Conservation (phyloP, 2,797 vertebrate species). For the Rhodeus uyekii region DNA sequence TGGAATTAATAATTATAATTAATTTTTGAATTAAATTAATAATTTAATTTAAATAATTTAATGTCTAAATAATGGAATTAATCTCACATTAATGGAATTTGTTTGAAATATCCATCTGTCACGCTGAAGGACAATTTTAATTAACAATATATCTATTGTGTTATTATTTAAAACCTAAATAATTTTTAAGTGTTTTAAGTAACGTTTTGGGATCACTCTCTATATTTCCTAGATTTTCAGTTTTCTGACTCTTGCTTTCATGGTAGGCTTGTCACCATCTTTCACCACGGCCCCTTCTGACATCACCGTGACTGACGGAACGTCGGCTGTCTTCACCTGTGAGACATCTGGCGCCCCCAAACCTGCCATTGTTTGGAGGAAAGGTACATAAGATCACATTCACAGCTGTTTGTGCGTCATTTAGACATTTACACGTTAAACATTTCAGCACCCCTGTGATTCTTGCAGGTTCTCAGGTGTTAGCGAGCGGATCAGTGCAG, state of each 20-base stretch:
- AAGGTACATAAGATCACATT: constrained; percentile 61
- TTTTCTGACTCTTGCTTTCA: background rate
- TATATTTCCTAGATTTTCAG: background rate
- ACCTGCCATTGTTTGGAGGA: constrained; percentile 89
- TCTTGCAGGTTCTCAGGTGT: constrained; percentile 78
- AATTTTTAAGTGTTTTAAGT: background rate
- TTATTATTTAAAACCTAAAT: background rate
- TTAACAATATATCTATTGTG: background rate
- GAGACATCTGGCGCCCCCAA: constrained; percentile 87
- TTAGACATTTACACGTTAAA: background rate
- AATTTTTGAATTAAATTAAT: too few relatives aligned
- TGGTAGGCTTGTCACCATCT: constrained; percentile 81
- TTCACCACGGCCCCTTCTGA: constrained; percentile 79
- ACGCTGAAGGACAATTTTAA: background rate
- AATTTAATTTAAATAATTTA: too few relatives aligned
- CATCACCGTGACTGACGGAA: constrained; percentile 86
- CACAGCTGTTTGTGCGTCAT: background rate
- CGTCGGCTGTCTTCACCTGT: constrained; percentile 80
- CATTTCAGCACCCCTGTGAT: background rate
- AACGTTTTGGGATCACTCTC: background rate
- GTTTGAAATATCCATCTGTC: background rate
- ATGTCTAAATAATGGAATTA: too few relatives aligned
- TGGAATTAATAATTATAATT: too few relatives aligned
- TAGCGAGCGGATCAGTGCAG: constrained; percentile 88
- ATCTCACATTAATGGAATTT: background rate